Evolutionary conservation across 2,888 invertebrate genomes (phyloP).

Genomic region (Coleophora deauratella): DNA sequence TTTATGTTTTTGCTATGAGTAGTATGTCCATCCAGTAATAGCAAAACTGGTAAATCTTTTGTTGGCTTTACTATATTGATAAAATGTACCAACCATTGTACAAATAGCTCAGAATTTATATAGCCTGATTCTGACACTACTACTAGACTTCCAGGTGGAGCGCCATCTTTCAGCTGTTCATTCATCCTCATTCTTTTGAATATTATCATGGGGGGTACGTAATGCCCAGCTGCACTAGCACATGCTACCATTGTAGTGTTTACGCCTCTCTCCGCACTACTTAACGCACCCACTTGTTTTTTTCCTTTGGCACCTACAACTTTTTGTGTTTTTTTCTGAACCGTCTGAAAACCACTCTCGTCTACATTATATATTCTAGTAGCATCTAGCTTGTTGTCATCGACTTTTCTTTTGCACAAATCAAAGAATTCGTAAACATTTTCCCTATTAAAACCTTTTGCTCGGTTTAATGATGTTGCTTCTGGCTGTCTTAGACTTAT

Average conservation of each 20-base stretch:
- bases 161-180: slow-evolving; percentile 4
- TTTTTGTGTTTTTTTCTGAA: slow-evolving; percentile 12
- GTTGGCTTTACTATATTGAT: slow-evolving; percentile 2
- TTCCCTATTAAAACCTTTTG: slow-evolving; percentile 7
- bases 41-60: slow-evolving; percentile 11
- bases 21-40: slow-evolving; percentile 15
- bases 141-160: slow-evolving; percentile 11
- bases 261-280: slow-evolving; percentile 10
- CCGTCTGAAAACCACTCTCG: slow-evolving; percentile 11
- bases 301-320: slow-evolving; percentile 11
- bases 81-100: slow-evolving; percentile 6
- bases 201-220: slow-evolving; percentile 3
- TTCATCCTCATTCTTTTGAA: slow-evolving; percentile 2
- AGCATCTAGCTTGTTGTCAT: neutral
- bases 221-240: slow-evolving; percentile 1
- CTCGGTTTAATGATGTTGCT: slow-evolving; percentile 6
- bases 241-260: slow-evolving; percentile 1
- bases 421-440: slow-evolving; percentile 6
- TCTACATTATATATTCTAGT: slow-evolving; percentile 9
- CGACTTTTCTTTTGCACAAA: slow-evolving; percentile 1
- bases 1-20: slow-evolving; percentile 17
- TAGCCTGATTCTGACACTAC: slow-evolving; percentile 3
- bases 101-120: slow-evolving; percentile 2
- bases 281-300: slow-evolving; percentile 9
- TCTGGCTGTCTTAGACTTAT: slow-evolving; percentile 6